These are phyloP conservation scores for Acheta domesticus DNA, from an alignment of 2,888 invertebrate species.

Conservation along the genomic window DNA sequence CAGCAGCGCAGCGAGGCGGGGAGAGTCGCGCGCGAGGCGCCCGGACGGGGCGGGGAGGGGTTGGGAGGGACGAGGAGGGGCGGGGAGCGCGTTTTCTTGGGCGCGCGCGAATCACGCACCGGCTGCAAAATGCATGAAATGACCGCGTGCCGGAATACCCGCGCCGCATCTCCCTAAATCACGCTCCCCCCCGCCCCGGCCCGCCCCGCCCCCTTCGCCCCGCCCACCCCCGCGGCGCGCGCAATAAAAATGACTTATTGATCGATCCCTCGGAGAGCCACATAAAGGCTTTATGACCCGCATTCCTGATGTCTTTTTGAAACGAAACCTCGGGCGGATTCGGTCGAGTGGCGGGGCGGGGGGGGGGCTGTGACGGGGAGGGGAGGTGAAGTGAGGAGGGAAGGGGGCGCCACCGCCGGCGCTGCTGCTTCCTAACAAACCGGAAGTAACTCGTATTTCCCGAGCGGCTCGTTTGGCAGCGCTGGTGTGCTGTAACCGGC, in stretches of 20 bases:
- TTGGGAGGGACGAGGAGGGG: too few relatives aligned
- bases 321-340: not conserved
- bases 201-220: not conserved
- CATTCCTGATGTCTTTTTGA: constrained; percentile 7
- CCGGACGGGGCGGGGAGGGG: too few relatives aligned
- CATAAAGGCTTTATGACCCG: not conserved
- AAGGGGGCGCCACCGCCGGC: not conserved
- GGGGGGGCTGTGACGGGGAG: not conserved
- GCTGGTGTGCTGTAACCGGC: not conserved
- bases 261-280: not conserved
- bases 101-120: not conserved
- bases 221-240: not conserved
- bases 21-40: too few relatives aligned
- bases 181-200: not conserved
- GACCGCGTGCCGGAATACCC: not conserved
- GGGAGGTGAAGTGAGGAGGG: not conserved
- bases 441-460: constrained; percentile 18
- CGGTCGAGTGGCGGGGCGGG: not conserved
- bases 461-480: constrained; percentile 18
- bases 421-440: constrained; percentile 8
- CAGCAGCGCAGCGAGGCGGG: too few relatives aligned
- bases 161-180: not conserved
- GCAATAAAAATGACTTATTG: not conserved
- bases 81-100: too few relatives aligned
- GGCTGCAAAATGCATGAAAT: not conserved